These are phyloP conservation scores for Catharus bicknelli DNA, from an alignment of 2,113 vertebrate genomes.

Conservation along the genomic window DNA sequence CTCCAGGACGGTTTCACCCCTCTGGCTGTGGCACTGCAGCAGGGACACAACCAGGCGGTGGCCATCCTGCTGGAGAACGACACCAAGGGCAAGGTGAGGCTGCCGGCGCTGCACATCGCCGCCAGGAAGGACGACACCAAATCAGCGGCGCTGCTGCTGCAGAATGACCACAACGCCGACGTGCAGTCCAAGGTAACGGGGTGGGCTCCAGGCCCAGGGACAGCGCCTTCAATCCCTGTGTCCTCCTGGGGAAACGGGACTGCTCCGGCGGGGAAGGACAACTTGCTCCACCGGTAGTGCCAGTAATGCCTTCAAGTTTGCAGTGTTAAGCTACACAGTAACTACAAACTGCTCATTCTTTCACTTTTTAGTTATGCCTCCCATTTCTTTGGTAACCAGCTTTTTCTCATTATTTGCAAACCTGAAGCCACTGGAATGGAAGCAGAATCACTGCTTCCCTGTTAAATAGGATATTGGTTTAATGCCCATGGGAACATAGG, in stretches of 20 bases:
- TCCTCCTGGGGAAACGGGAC: background rate
- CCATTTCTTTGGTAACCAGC: background rate
- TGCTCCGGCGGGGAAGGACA: background rate
- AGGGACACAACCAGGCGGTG: conserved; percentile 97
- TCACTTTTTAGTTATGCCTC: background rate
- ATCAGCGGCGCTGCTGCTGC: conserved; percentile 92
- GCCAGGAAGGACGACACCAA: conserved; percentile 98
- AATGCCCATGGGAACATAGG: background rate
- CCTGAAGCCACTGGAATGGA: background rate
- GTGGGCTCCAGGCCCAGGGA: background rate
- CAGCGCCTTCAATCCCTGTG: background rate
- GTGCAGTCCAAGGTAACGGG: conserved; percentile 94
- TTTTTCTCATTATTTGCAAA: background rate
- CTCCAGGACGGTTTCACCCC: conserved; percentile 95
- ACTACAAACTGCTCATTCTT: background rate
- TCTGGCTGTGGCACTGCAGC: conserved; percentile 93
- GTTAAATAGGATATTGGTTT: conserved; percentile 1
- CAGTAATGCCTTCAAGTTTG: background rate
- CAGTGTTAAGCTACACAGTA: background rate
- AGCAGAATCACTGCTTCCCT: background rate
- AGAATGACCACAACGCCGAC: conserved; percentile 97
- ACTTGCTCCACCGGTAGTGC: background rate
- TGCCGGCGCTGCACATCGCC: conserved; percentile 94
- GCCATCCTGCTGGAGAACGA: conserved; percentile 95
- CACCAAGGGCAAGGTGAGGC: conserved; percentile 96